Conservation (phyloP, 2,797 vertebrate species). For the Graptemys geographica region DNA sequence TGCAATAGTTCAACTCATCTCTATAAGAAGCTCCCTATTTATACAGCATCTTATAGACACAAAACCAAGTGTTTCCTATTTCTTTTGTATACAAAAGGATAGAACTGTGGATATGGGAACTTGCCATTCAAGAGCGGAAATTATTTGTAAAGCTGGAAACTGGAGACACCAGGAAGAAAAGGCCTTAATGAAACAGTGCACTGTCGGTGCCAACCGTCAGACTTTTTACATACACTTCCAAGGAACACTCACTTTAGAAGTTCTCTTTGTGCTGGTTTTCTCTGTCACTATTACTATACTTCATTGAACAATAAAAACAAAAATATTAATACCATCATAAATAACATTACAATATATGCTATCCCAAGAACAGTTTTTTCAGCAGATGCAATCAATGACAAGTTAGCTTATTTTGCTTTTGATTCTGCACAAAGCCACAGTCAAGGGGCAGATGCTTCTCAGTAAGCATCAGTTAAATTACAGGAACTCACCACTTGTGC, state of each 20-base stretch:
- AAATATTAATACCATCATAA: background rate
- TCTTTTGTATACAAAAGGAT: constrained; percentile 64
- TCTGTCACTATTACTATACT: constrained; percentile 51
- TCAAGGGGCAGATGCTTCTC: constrained; percentile 49
- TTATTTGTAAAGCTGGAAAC: constrained; percentile 75
- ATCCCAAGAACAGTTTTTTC: background rate
- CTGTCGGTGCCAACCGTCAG: constrained; percentile 67
- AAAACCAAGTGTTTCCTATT: constrained; percentile 71
- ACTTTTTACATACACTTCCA: constrained; percentile 59
- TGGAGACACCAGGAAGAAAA: constrained; percentile 73
- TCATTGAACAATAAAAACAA: constrained; percentile 24
- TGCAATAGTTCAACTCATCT: constrained; percentile 63
- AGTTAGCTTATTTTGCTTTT: constrained; percentile 46
- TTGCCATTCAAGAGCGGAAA: constrained; percentile 75
- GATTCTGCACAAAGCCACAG: constrained; percentile 49
- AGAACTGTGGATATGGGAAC: constrained; percentile 66
- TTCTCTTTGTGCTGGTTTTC: constrained; percentile 60
- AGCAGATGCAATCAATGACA: constrained; percentile 22
- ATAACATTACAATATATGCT: background rate
- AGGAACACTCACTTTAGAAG: constrained; percentile 48
- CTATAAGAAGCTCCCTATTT: constrained; percentile 59
- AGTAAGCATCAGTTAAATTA: constrained; percentile 46
- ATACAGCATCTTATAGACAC: constrained; percentile 56
- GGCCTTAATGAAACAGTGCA: constrained; percentile 69
- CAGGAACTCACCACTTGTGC: constrained; percentile 40